Conservation (phyloP, 2,888 invertebrate species). For the Drosophila hamatofila region DNA sequence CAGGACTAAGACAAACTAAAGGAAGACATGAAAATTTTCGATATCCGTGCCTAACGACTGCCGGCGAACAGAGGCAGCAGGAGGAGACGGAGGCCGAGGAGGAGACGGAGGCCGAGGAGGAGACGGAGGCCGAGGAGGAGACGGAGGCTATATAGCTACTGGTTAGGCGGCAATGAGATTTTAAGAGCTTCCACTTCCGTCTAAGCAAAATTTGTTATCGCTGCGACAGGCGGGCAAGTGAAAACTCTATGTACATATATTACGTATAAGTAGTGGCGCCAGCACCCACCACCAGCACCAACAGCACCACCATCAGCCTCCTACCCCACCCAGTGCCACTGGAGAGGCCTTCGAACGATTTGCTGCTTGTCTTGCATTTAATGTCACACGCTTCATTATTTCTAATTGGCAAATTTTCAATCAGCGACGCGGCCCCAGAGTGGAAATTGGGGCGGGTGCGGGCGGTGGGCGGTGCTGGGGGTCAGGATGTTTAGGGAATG, state of each 20-base stretch:
- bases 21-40: constrained; percentile 81
- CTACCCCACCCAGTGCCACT: neutral
- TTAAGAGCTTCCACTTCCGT: constrained; percentile 80
- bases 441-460: constrained; percentile 5
- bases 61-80: constrained; percentile 22
- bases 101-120: neutral
- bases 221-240: constrained; percentile 49
- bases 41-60: constrained; percentile 79
- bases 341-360: constrained; percentile 64
- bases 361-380: constrained; percentile 80
- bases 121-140: neutral
- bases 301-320: neutral
- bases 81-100: neutral
- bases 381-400: constrained; percentile 81
- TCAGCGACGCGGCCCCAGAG: constrained; percentile 55
- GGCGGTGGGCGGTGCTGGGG: neutral
- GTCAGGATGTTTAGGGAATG: constrained; percentile 44
- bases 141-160: neutral
- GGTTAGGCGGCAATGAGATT: constrained; percentile 71
- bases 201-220: constrained; percentile 77
- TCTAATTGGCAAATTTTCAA: constrained; percentile 81
- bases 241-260: constrained; percentile 43
- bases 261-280: constrained; percentile 44
- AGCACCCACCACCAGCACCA: neutral
- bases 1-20: constrained; percentile 77